Evolutionary conservation across 2,113 vertebrate genomes (phyloP), one percentile per base, ranked within the genome.

Genomic region (Danionella cerebrum): DNA sequence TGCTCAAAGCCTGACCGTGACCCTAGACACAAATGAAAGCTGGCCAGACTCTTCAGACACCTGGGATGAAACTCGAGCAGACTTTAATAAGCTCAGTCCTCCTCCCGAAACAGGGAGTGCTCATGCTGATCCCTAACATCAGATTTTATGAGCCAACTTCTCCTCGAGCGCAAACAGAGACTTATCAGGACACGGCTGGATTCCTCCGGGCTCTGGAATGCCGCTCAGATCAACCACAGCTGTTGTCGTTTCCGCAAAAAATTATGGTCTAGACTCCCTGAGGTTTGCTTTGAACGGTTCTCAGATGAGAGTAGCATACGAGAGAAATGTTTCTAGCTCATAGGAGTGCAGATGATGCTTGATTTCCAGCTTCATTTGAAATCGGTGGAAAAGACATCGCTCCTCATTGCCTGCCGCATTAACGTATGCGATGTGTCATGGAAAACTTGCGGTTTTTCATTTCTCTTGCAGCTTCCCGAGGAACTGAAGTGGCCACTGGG

Each of bases 281-380:
- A 67, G 53, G 63, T 41, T 67, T 44, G 12, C 53, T 52, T 41
- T 59, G 22, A 71, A 53, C 14, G 11, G 2, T 9, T 18, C 25
- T 60, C 25, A 60, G 52, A 41, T 58, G 45, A 65, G 60, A 65
- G 14, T 29, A 51, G 55, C 22, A 33, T 48, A 24, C 19, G 57
- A 70, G 39, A 42, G 29, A 60, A 67, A 48, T 42, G 29, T 57
- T 69, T 73, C 71, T 73, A 64, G 57, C 71, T 69, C 58, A 57
- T 68, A 45, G 55, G 24, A 25, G 36, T 14, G 21, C 25, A 16
- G 70, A 67, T 67, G 52, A 57, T 48, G 57, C 36, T 63, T 54
- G 39, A 66, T 35, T 25, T 31, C 65, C 65, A 64, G 62, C 25
- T 64, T 67, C 47, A 31, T 67, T 42, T 57, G 12, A 42, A 64